Percentiles rank a stretch among this genome's conserved stretches.
Conservation (phyloP, 2,888 invertebrate species). For the Yponomeuta plumbellus region DNA sequence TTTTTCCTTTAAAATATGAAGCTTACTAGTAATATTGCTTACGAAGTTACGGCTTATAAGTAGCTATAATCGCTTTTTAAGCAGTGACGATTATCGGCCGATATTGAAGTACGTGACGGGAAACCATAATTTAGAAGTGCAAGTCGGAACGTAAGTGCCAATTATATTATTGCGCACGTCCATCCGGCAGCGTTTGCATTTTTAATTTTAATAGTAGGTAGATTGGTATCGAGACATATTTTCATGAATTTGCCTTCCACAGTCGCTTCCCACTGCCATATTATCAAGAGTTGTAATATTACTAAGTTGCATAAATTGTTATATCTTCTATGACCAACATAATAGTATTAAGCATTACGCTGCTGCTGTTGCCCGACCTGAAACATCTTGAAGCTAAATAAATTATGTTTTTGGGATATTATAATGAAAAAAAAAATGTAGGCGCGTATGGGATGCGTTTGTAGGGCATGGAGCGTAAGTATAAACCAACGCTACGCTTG, state of each 20-base stretch:
- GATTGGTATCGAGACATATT: background rate
- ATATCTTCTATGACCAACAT: no score
- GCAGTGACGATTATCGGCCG: slow-evolving; percentile 42
- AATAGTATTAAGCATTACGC: no score
- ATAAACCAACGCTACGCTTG: no score
- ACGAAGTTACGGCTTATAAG: background rate
- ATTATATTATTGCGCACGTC: slow-evolving; percentile 15
- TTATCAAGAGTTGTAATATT: background rate
- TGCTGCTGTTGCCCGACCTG: no score
- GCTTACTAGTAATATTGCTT: background rate
- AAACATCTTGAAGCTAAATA: no score
- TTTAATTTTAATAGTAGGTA: slow-evolving; percentile 6
- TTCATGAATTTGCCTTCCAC: background rate
- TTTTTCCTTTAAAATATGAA: no score
- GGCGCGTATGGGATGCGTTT: no score
- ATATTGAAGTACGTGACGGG: slow-evolving; percentile 33
- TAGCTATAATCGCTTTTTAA: slow-evolving; percentile 44
- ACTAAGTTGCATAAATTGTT: no score
- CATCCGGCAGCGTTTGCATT: slow-evolving; percentile 6
- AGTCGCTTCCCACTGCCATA: background rate
- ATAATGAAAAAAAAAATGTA: no score
- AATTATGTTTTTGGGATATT: no score
- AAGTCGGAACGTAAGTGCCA: slow-evolving; percentile 11
- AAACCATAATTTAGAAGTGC: slow-evolving; percentile 21
- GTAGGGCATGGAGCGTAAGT: no score